phyloP scores from a whole-genome alignment of 2,797 vertebrate species.

The Paguma larvata region DNA sequence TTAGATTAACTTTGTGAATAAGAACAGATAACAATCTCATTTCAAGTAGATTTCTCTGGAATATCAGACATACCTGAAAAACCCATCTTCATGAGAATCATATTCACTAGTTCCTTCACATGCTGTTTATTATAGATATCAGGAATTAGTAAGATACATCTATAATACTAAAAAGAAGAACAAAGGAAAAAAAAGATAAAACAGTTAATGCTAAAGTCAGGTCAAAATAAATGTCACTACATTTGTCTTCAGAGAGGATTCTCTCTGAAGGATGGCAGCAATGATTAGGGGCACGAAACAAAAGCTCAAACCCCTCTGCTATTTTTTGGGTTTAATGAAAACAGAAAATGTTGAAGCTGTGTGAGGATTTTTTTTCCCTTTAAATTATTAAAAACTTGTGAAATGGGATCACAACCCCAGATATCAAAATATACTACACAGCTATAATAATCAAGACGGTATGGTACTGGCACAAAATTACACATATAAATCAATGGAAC shows the following conservation, averaged over 20 bases:
- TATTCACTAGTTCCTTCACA: slow-evolving; percentile 96
- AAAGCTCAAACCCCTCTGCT: not conserved
- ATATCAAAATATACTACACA: not conserved
- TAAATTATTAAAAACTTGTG: slow-evolving; percentile 24
- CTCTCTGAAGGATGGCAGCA: not conserved
- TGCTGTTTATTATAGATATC: slow-evolving; percentile 98
- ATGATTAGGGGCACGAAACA: not conserved
- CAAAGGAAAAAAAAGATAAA: not conserved
- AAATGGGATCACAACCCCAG: not conserved
- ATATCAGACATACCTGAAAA: slow-evolving; percentile 94
- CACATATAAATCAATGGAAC: not conserved
- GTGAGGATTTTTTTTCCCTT: not conserved
- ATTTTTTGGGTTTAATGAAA: not conserved
- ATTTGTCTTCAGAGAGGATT: not conserved
- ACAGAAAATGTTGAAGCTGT: not conserved
- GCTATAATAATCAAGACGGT: not conserved
- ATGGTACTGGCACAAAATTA: not conserved
- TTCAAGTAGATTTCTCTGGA: slow-evolving; percentile 13
- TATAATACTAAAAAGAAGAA: slow-evolving; percentile 94
- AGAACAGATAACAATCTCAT: not conserved
- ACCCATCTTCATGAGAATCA: slow-evolving; percentile 97
- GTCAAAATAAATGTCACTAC: slow-evolving; percentile 6
- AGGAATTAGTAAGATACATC: slow-evolving; percentile 97
- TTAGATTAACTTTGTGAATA: not conserved
- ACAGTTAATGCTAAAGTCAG: not conserved